phyloP scores from a whole-genome alignment of 2,797 vertebrate genomes.

The Siniperca scherzeri region DNA sequence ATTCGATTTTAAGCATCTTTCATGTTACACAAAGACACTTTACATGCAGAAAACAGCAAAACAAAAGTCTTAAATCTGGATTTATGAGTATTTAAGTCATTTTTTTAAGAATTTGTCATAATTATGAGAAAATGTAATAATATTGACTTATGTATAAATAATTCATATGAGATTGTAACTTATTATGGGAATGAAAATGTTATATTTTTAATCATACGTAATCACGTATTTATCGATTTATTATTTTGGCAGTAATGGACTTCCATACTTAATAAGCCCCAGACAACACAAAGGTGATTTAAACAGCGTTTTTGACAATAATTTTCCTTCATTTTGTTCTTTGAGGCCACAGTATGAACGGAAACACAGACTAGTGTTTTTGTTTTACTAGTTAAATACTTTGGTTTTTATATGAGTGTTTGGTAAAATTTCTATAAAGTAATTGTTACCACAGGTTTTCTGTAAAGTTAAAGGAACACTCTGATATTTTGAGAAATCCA shows the following conservation, averaged over 20 bases:
- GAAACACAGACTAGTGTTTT: background rate
- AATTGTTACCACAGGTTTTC: background rate
- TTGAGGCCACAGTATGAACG: background rate
- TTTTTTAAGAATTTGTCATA: background rate
- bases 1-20: background rate
- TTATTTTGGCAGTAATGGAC: background rate
- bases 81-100: background rate
- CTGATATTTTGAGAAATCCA: background rate
- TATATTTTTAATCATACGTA: background rate
- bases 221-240: background rate
- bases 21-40: background rate
- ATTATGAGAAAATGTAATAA: background rate
- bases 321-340: conserved; percentile 4
- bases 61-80: background rate
- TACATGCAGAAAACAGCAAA: background rate
- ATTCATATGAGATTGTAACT: background rate
- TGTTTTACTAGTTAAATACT: background rate
- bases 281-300: background rate
- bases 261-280: background rate
- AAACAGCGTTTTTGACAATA: background rate
- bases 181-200: background rate
- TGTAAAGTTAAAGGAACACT: background rate
- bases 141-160: background rate
- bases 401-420: background rate
- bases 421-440: background rate